These are phyloP conservation scores for Pyrrhosoma nymphula DNA, from an alignment of 2,888 invertebrate species.

Conservation along the genomic window DNA sequence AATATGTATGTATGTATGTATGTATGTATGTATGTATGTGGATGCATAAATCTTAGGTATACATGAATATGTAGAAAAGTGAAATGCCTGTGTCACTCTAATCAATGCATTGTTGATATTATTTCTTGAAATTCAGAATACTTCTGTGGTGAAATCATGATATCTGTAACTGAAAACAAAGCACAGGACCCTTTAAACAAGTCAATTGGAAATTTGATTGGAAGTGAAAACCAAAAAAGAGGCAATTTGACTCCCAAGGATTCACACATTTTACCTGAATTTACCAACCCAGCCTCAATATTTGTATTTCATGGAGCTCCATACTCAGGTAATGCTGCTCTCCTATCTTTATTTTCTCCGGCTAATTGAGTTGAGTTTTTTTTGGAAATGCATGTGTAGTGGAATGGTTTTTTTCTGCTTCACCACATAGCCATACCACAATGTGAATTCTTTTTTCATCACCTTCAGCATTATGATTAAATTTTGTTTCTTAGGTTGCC, in stretches of 20 bases:
- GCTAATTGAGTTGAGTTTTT: no score
- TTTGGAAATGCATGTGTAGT: no score
- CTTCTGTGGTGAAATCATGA: conserved; percentile 15
- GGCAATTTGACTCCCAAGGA: background rate
- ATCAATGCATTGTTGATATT: background rate
- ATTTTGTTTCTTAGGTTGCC: no score
- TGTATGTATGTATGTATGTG: no score
- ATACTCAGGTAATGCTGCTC: conserved; percentile 17
- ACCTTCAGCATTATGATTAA: no score
- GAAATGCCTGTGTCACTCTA: background rate
- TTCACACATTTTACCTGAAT: background rate
- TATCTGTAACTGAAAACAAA: background rate
- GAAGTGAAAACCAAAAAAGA: background rate
- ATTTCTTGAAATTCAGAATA: background rate
- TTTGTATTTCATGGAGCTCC: conserved; percentile 53
- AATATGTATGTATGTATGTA: no score
- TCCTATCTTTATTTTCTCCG: background rate
- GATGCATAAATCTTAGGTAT: background rate
- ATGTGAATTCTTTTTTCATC: no score
- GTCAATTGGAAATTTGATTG: background rate
- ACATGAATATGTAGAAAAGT: background rate
- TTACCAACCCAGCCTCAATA: background rate
- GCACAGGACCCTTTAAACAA: background rate
- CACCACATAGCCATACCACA: no score
- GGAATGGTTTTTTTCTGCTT: no score